These are phyloP conservation scores for Alloscopus bannaensis DNA, from an alignment of 2,888 invertebrate genomes.

Conservation along the genomic window DNA sequence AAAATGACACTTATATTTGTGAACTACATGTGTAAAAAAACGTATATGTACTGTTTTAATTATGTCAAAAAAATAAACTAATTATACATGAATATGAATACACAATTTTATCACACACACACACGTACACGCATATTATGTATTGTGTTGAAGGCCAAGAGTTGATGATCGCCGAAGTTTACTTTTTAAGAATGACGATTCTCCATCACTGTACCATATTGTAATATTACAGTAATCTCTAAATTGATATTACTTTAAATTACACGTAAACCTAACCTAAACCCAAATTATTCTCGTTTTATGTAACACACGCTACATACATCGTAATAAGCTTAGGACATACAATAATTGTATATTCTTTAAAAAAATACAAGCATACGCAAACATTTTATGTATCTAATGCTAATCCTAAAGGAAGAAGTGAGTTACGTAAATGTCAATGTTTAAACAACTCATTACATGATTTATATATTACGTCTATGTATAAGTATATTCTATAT, in stretches of 20 bases:
- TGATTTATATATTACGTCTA: not conserved
- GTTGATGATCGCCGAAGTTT: too few species aligned
- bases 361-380: not conserved
- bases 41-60: too few species aligned
- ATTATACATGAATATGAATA: too few species aligned
- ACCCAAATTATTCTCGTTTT: slow-evolving; percentile 11
- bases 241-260: not conserved
- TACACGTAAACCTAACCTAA: too few species aligned
- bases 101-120: too few species aligned
- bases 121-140: too few species aligned
- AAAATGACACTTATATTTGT: too few species aligned
- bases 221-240: not conserved
- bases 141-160: too few species aligned
- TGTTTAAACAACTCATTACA: slow-evolving; percentile 12
- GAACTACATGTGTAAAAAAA: too few species aligned
- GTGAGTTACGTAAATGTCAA: not conserved
- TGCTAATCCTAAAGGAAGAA: not conserved
- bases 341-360: not conserved
- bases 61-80: too few species aligned
- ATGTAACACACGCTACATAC: not conserved
- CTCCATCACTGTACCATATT: too few species aligned
- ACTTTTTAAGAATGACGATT: too few species aligned
- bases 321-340: not conserved
- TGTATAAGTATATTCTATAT: not conserved
- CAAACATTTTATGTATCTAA: not conserved